Evolutionary conservation across 2,888 invertebrate genomes (phyloP).

Genomic region (Ommatoiulus sabulosus): DNA sequence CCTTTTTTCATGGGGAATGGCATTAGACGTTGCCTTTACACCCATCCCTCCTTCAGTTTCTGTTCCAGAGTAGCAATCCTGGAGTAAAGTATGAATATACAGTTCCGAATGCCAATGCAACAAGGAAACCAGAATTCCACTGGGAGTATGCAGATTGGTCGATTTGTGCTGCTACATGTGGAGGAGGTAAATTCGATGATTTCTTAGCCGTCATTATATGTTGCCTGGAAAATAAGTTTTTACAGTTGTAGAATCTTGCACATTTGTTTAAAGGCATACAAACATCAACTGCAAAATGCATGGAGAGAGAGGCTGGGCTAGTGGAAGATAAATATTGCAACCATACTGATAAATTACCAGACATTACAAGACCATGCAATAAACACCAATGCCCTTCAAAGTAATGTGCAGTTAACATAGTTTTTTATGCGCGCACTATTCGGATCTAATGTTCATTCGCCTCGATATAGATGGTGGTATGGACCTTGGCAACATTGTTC

Average conservation of each 20-base stretch:
- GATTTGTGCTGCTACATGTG: constrained; percentile 81
- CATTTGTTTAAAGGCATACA: constrained; percentile 61
- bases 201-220: no score
- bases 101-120: constrained; percentile 74
- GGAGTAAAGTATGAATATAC: constrained; percentile 89
- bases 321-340: constrained; percentile 72
- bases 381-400: constrained; percentile 76
- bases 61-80: constrained; percentile 79
- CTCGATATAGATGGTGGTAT: constrained; percentile 79
- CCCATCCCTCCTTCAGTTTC: constrained; percentile 71
- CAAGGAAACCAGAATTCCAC: constrained; percentile 73
- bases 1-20: no score
- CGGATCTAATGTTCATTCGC: not conserved
- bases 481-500: constrained; percentile 89
- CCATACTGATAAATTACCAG: constrained; percentile 66
- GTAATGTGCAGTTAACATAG: constrained; percentile 61
- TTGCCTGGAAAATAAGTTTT: not conserved
- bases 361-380: constrained; percentile 77
- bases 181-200: constrained; percentile 72
- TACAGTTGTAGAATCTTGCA: no score
- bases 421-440: not conserved
- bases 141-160: constrained; percentile 88
- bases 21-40: no score
- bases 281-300: constrained; percentile 70
- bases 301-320: constrained; percentile 72